Conservation (phyloP, 1,140 invertebrate species). For the Calycopis cecrops region DNA sequence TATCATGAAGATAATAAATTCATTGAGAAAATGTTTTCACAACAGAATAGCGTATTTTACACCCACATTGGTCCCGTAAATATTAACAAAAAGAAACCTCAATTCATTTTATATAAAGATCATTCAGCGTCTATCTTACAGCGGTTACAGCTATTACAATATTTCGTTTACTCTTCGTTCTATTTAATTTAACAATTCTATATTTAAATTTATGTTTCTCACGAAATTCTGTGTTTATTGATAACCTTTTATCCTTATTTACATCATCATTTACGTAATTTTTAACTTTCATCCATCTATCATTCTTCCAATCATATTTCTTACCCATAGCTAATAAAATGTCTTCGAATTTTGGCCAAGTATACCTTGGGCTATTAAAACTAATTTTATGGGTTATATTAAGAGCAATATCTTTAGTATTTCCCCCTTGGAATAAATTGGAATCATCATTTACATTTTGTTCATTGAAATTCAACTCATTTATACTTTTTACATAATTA, state of each 20-base stretch:
- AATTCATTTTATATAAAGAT: slow-evolving; percentile 1
- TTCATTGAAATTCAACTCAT: neutral
- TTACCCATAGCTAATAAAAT: slow-evolving; percentile 57
- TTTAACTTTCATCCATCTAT: slow-evolving; percentile 65
- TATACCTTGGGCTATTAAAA: slow-evolving; percentile 19
- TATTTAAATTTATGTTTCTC: slow-evolving; percentile 62
- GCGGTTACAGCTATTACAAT: slow-evolving; percentile 61
- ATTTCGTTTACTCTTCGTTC: slow-evolving; percentile 58
- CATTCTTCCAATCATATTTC: slow-evolving; percentile 65
- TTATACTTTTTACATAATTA: neutral
- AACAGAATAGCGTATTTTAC: slow-evolving; percentile 1
- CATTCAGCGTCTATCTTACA: slow-evolving; percentile 48
- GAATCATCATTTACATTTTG: neutral
- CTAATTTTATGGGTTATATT: slow-evolving; percentile 2
- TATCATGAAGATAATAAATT: too few species aligned
- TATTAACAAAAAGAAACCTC: slow-evolving; percentile 16
- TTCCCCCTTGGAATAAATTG: neutral
- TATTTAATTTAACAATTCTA: slow-evolving; percentile 61
- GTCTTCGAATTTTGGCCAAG: slow-evolving; percentile 63
- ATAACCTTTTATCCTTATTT: slow-evolving; percentile 21
- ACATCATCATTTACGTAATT: slow-evolving; percentile 34
- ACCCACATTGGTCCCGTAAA: slow-evolving; percentile 24
- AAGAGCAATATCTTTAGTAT: slow-evolving; percentile 4
- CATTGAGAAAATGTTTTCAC: too few species aligned
- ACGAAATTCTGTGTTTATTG: slow-evolving; percentile 30